These are phyloP conservation scores for Trichomalopsis sarcophagae DNA, from an alignment of 1,140 invertebrate species.

Conservation along the genomic window DNA sequence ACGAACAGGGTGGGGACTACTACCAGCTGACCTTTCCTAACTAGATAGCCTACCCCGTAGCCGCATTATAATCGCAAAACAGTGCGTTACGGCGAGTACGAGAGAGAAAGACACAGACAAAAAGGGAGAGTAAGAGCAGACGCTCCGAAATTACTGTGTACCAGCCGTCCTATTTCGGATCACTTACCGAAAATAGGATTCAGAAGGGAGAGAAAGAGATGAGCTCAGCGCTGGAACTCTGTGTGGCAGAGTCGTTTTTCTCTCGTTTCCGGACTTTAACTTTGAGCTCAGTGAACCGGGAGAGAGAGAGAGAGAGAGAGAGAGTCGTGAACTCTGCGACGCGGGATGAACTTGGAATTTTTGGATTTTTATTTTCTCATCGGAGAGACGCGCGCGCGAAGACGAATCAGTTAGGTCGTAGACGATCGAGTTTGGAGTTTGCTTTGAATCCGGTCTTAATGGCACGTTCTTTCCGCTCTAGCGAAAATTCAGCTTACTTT, in stretches of 20 bases:
- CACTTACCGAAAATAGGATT: constrained; percentile 51
- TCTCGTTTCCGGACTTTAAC: constrained; percentile 15
- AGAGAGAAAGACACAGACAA: constrained; percentile 22
- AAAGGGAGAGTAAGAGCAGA: constrained; percentile 1
- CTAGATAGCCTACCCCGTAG: constrained; percentile 18
- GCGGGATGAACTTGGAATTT: constrained; percentile 12
- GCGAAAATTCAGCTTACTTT: too few relatives aligned
- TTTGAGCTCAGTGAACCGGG: constrained; percentile 20
- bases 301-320: too few relatives aligned
- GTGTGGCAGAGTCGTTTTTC: background rate
- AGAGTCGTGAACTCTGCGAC: background rate
- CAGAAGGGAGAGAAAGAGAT: constrained; percentile 24
- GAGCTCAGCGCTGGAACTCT: background rate
- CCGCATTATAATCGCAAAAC: constrained; percentile 2
- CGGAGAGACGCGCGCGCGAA: background rate
- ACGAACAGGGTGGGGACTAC: constrained; percentile 72
- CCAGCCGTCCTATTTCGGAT: constrained; percentile 43
- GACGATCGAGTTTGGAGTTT: background rate
- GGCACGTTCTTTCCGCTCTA: background rate
- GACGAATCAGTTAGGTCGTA: background rate
- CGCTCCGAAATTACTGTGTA: constrained; percentile 28
- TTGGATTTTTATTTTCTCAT: background rate
- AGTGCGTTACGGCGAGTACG: constrained; percentile 15
- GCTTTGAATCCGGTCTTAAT: background rate
- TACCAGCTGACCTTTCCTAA: constrained; percentile 75